Conservation (phyloP, 2,797 vertebrate genomes). For the Cirrhinus mrigala region DNA sequence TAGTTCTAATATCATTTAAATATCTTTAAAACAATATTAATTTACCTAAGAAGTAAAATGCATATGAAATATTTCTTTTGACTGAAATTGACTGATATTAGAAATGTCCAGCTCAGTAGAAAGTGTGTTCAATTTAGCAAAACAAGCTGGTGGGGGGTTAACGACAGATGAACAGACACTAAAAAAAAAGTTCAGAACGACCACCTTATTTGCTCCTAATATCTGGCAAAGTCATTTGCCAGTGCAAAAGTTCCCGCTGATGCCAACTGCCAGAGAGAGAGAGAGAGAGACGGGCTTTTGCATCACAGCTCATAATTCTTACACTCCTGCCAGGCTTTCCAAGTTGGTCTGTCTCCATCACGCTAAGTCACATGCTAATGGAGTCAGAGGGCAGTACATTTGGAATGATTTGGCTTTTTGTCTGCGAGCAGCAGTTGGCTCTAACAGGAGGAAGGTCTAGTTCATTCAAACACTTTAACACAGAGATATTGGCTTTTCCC, state of each 20-base stretch:
- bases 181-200: slow-evolving; percentile 8
- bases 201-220: slow-evolving; percentile 23
- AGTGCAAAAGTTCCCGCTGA: slow-evolving; percentile 65
- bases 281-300: background rate
- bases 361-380: slow-evolving; percentile 51
- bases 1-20: background rate
- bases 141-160: background rate
- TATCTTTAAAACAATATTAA: background rate
- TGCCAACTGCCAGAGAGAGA: slow-evolving; percentile 53
- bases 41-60: background rate
- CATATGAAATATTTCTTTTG: background rate
- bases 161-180: background rate
- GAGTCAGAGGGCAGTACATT: slow-evolving; percentile 56
- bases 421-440: slow-evolving; percentile 50
- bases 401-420: slow-evolving; percentile 54
- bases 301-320: slow-evolving; percentile 43
- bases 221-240: slow-evolving; percentile 63
- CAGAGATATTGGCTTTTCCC: slow-evolving; percentile 48
- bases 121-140: background rate
- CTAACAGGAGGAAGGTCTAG: slow-evolving; percentile 47
- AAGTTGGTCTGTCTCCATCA: slow-evolving; percentile 51
- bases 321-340: slow-evolving; percentile 30
- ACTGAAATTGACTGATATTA: background rate
- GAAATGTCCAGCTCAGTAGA: background rate
- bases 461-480: slow-evolving; percentile 42